Evolutionary conservation across 1,140 invertebrate species (phyloP).

Genomic region (Papilio polyxenes): DNA sequence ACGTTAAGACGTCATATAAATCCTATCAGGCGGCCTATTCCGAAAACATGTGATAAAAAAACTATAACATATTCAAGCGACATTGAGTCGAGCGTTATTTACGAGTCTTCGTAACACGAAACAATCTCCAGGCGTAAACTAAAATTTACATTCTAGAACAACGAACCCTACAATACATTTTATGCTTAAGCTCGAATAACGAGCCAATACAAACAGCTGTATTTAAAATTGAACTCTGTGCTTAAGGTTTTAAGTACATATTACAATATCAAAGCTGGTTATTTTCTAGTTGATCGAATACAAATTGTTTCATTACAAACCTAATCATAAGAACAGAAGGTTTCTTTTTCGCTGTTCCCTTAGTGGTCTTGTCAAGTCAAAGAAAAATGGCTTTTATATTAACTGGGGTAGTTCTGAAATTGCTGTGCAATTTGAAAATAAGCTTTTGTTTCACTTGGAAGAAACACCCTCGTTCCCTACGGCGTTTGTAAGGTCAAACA

Average conservation of each 20-base stretch:
- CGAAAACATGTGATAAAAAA: constrained; percentile 50
- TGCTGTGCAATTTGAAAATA: constrained; percentile 26
- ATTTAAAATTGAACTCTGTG: constrained; percentile 45
- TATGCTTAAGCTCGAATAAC: constrained; percentile 38
- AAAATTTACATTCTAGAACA: constrained; percentile 48
- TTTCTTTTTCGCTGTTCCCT: constrained; percentile 54
- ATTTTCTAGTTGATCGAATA: constrained; percentile 58
- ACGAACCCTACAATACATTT: constrained; percentile 43
- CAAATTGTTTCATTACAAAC: constrained; percentile 65
- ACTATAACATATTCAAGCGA: constrained; percentile 54
- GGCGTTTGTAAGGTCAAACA: constrained; percentile 56
- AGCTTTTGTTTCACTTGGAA: constrained; percentile 32
- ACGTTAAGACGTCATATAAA: constrained; percentile 51
- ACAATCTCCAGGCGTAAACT: constrained; percentile 43
- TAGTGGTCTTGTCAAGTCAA: constrained; percentile 28
- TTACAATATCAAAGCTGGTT: constrained; percentile 44
- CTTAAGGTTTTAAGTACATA: constrained; percentile 42
- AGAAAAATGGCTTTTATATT: constrained; percentile 54
- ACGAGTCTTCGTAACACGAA: constrained; percentile 44
- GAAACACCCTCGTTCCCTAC: constrained; percentile 40
- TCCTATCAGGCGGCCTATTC: constrained; percentile 51
- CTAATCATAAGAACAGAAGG: constrained; percentile 63
- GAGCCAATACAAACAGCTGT: constrained; percentile 23
- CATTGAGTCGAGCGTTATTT: constrained; percentile 47
- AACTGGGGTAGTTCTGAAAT: constrained; percentile 48